Base-by-base conservation (phyloP, 2,113 vertebrate genomes). In the Excalfactoria chinensis region DNA sequence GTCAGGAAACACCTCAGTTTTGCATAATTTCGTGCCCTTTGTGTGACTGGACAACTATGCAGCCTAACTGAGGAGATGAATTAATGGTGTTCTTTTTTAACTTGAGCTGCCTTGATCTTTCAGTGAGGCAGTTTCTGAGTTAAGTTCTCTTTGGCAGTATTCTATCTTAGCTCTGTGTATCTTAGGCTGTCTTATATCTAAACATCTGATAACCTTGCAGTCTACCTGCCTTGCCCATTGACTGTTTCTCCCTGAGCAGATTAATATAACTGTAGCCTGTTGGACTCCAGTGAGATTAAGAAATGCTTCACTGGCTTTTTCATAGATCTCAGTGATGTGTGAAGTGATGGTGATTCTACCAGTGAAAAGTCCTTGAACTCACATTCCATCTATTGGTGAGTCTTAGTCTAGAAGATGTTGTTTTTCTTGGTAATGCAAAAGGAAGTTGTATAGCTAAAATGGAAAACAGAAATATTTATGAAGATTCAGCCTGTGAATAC, bases 301-400 rank as follows among this genome's bases (percentile, higher is more conserved):
- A 87, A 84, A 66, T 14, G 2, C 2, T 62, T 58, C 21, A 32
- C n/a, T 46, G 18, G 6, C 23, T 67, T 73, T 53, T 68, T 49
- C 26, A 28, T 26, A 60, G 32, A 8, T 84, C 22, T 64, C 59
- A n/a, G 43, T 46, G 46, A 35, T 11, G 0, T 64, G 20, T 58
- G 46, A 70, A 66, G 44, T 1, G 2, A 67, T 63, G 10, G 1
- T 28, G 22, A 30, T 44, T 13, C 5, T 53, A 34, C 7, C 41
- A 63, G 9, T 0, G 0, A 59, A 32, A 16, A 49, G 37, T 68
- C 9, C 79, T 64, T 66, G 34, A 73, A 67, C 6, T 74, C 15
- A 15, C 7, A 3, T 44, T 44, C 19, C 0, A 0, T 9, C 4
- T 63, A 15, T 71, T 64, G 37, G 40, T 67, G 25, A 37, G 37